Evolutionary conservation across 2,888 invertebrate species (phyloP).

Genomic region (Cotesia congregata): DNA sequence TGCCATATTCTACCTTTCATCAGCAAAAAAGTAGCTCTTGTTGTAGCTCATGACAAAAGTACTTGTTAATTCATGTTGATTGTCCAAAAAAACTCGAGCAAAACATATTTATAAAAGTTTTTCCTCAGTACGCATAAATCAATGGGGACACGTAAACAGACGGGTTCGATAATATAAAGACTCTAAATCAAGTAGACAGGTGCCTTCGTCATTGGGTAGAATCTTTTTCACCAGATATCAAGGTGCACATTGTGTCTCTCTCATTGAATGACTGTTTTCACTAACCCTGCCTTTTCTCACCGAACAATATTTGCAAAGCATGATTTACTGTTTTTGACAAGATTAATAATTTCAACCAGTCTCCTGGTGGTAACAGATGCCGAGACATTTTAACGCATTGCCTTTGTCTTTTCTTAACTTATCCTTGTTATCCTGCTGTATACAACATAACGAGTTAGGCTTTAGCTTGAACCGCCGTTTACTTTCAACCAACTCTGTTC

Average conservation of each 20-base stretch:
- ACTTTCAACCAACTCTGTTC: background rate
- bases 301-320: slow-evolving; percentile 47
- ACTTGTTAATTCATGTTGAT: background rate
- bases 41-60: background rate
- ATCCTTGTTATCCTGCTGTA: slow-evolving; percentile 31
- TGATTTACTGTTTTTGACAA: slow-evolving; percentile 67
- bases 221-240: slow-evolving; percentile 31
- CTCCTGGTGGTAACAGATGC: slow-evolving; percentile 65
- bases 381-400: slow-evolving; percentile 60
- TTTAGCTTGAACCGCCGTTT: background rate
- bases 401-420: slow-evolving; percentile 44
- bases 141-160: slow-evolving; percentile 44
- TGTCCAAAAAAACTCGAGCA: slow-evolving; percentile 5
- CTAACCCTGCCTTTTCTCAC: slow-evolving; percentile 33
- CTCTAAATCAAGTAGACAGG: slow-evolving; percentile 63
- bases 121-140: slow-evolving; percentile 47
- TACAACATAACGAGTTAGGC: background rate
- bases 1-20: background rate
- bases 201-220: slow-evolving; percentile 44
- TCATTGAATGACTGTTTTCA: background rate
- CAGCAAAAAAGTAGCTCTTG: background rate
- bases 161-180: slow-evolving; percentile 55
- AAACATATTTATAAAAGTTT: slow-evolving; percentile 39
- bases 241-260: slow-evolving; percentile 9
- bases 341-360: slow-evolving; percentile 65